phyloP scores from a whole-genome alignment of 1,140 invertebrate genomes.

The Piezodorus guildinii region DNA sequence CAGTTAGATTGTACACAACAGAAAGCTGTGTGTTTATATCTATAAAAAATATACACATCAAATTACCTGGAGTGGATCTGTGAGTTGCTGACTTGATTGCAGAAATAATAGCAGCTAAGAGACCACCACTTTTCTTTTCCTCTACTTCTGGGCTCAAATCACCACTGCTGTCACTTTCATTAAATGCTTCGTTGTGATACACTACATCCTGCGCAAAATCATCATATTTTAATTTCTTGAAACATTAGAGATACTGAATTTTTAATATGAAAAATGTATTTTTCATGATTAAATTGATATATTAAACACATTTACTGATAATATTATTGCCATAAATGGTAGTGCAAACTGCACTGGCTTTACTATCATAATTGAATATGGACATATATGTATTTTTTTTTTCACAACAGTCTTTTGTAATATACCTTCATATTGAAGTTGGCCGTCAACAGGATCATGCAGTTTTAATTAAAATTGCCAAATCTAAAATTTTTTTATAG shows the following conservation, averaged over 20 bases:
- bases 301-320: not conserved
- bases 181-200: slow-evolving; percentile 61
- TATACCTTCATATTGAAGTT: too few species aligned
- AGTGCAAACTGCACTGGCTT: too few species aligned
- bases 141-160: slow-evolving; percentile 40
- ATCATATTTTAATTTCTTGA: not conserved
- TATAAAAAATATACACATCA: too few species aligned
- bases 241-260: not conserved
- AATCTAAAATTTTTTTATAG: too few species aligned
- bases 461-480: too few species aligned
- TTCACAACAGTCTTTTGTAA: too few species aligned
- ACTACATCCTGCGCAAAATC: slow-evolving; percentile 45
- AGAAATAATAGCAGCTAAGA: slow-evolving; percentile 52
- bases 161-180: slow-evolving; percentile 44
- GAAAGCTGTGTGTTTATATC: too few species aligned
- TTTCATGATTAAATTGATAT: not conserved
- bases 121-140: slow-evolving; percentile 37
- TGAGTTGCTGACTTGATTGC: slow-evolving; percentile 48
- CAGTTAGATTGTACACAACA: too few species aligned
- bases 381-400: too few species aligned
- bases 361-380: too few species aligned
- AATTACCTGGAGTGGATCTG: slow-evolving; percentile 19
- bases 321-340: too few species aligned
- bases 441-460: too few species aligned
- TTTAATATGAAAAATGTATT: not conserved